A percentile compares a stretch with the other conserved stretches of the same genome.
These are phyloP conservation scores for Dromas ardeola DNA, from an alignment of 2,113 vertebrate genomes.

Conservation along the genomic window DNA sequence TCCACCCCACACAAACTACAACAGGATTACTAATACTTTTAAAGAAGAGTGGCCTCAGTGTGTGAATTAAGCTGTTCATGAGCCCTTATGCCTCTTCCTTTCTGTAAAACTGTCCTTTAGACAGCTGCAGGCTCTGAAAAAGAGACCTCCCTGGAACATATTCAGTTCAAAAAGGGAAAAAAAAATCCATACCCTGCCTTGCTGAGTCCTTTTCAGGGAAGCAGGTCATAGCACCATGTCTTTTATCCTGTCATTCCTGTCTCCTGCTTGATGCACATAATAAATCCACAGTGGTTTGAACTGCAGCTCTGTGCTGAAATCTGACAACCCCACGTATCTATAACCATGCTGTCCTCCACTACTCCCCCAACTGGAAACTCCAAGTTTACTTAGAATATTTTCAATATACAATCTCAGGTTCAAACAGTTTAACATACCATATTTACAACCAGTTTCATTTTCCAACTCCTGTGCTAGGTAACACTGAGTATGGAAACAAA, in stretches of 20 bases:
- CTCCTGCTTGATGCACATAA: slow-evolving; percentile 25
- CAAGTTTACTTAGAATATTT: neutral
- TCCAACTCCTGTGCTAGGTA: neutral
- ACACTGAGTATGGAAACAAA: neutral
- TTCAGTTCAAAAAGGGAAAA: neutral
- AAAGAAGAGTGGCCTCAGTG: neutral
- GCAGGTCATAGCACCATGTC: slow-evolving; percentile 46
- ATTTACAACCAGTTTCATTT: neutral
- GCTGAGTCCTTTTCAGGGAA: neutral
- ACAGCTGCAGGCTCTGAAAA: neutral
- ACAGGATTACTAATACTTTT: neutral
- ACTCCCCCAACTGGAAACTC: neutral
- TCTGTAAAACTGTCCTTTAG: neutral
- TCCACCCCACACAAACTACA: neutral
- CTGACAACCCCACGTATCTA: neutral
- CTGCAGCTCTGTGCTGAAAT: neutral
- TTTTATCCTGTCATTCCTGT: slow-evolving; percentile 47
- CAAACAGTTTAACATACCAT: neutral
- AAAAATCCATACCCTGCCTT: slow-evolving; percentile 21
- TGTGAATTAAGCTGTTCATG: neutral
- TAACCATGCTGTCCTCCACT: neutral
- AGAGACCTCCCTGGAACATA: slow-evolving; percentile 26
- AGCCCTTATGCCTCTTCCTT: neutral
- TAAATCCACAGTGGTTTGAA: slow-evolving; percentile 32
- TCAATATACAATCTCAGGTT: neutral